Percentiles rank a stretch among this genome's conserved stretches.
phyloP scores from a whole-genome alignment of 2,113 vertebrate species.

The Perca flavescens region DNA sequence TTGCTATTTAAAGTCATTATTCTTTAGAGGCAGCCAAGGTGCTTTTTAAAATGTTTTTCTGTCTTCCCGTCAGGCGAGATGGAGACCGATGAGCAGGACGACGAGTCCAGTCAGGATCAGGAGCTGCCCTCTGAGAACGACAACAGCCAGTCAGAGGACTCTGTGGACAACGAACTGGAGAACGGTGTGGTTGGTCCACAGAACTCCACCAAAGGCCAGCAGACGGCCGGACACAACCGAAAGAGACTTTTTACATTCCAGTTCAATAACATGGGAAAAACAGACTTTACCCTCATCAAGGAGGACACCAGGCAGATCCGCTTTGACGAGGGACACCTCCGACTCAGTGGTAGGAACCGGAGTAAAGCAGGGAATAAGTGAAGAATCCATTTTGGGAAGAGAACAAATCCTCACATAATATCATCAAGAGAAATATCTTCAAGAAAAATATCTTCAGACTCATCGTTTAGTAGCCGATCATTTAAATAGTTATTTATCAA shows the following conservation, averaged over 20 bases:
- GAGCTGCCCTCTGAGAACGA: slow-evolving; percentile 98
- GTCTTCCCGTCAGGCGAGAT: slow-evolving; percentile 89
- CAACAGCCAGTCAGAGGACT: slow-evolving; percentile 98
- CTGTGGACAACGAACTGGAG: slow-evolving; percentile 97
- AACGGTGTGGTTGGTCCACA: slow-evolving; percentile 90
- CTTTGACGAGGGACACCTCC: slow-evolving; percentile 95
- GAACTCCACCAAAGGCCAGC: slow-evolving; percentile 89
- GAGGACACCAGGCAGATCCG: slow-evolving; percentile 95
- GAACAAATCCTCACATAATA: background rate
- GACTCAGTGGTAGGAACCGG: slow-evolving; percentile 91
- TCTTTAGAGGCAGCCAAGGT: background rate
- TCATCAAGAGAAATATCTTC: background rate
- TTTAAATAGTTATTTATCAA: background rate
- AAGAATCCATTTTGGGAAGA: background rate
- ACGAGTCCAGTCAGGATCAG: slow-evolving; percentile 98
- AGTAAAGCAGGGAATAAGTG: background rate
- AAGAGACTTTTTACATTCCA: slow-evolving; percentile 98
- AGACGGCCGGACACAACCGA: slow-evolving; percentile 84
- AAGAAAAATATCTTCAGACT: background rate
- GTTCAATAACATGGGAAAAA: slow-evolving; percentile 98
- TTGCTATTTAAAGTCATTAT: background rate
- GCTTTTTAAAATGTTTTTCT: background rate
- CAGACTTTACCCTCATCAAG: slow-evolving; percentile 94
- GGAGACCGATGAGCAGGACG: slow-evolving; percentile 98
- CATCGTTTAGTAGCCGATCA: background rate